A percentile compares a stretch with the other conserved stretches of the same genome.
phyloP scores from a whole-genome alignment of 1,140 invertebrate genomes.

The Archegozetes longisetosus region DNA sequence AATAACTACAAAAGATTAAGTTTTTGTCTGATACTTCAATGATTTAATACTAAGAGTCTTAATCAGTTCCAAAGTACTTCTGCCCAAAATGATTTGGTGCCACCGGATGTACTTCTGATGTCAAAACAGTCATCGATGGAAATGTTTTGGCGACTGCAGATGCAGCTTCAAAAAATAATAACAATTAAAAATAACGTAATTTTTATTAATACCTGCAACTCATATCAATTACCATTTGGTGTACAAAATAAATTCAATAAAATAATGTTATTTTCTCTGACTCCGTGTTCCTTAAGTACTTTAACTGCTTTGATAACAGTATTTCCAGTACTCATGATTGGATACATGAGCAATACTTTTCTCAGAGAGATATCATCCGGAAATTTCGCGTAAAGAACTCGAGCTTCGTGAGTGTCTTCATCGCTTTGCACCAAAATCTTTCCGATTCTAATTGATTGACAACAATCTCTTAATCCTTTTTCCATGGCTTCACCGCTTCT shows the following conservation, averaged over 20 bases:
- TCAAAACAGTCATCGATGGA: conserved; percentile 81
- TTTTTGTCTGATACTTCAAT: no score
- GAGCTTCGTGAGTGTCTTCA: conserved; percentile 53
- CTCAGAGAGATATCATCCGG: conserved; percentile 79
- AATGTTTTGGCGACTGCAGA: conserved; percentile 68
- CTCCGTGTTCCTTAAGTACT: conserved; percentile 80
- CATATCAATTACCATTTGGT: conserved; percentile 38
- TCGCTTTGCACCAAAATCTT: conserved; percentile 91
- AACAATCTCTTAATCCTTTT: conserved; percentile 84
- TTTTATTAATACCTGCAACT: background rate
- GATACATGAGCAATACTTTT: conserved; percentile 91
- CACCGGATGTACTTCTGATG: conserved; percentile 84
- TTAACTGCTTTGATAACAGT: conserved; percentile 84
- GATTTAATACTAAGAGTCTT: no score
- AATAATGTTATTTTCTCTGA: conserved; percentile 82
- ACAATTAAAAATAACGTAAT: no score
- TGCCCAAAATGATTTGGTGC: conserved; percentile 95
- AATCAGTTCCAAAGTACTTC: conserved; percentile 97
- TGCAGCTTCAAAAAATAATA: conserved; percentile 52
- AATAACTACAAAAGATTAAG: no score
- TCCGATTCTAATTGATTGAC: conserved; percentile 88
- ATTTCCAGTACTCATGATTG: conserved; percentile 94
- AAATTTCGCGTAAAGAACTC: conserved; percentile 91
- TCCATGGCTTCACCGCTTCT: conserved; percentile 93
- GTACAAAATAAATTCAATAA: conserved; percentile 92